Conservation (phyloP, 2,797 vertebrate genomes). For the Hafferia zeledoni region DNA sequence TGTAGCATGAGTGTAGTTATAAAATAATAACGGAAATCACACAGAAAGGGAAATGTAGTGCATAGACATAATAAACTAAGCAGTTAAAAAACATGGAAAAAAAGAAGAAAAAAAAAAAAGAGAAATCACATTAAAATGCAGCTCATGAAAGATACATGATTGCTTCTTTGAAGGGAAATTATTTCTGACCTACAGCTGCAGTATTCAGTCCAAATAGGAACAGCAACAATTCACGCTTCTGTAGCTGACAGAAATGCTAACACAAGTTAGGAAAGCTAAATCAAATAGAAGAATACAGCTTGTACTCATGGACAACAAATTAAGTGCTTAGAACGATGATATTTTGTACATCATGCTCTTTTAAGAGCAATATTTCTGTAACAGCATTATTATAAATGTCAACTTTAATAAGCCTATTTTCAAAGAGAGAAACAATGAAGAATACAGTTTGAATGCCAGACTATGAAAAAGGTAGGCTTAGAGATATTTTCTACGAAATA, state of each 20-base stretch:
- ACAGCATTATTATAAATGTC: background rate
- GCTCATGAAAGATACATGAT: background rate
- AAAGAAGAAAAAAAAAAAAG: background rate
- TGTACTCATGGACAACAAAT: background rate
- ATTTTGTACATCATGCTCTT: constrained; percentile 7
- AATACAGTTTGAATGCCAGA: background rate
- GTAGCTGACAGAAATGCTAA: background rate
- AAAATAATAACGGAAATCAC: background rate
- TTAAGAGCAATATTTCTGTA: background rate
- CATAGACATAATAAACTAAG: background rate
- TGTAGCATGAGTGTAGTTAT: background rate
- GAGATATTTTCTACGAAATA: background rate
- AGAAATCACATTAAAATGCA: constrained; percentile 23
- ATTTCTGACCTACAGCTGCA: constrained; percentile 19
- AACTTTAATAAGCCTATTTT: background rate
- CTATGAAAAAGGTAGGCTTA: background rate
- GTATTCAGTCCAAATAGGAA: background rate
- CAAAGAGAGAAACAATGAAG: background rate
- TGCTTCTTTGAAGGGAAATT: constrained; percentile 2
- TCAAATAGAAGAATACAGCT: background rate
- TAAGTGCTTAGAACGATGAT: background rate
- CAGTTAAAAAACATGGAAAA: background rate
- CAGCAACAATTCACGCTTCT: background rate
- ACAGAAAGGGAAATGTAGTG: background rate
- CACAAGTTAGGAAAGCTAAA: background rate